These are phyloP conservation scores for Petrocephalus microphthalmus DNA, from an alignment of 2,113 vertebrate species.

Conservation along the genomic window DNA sequence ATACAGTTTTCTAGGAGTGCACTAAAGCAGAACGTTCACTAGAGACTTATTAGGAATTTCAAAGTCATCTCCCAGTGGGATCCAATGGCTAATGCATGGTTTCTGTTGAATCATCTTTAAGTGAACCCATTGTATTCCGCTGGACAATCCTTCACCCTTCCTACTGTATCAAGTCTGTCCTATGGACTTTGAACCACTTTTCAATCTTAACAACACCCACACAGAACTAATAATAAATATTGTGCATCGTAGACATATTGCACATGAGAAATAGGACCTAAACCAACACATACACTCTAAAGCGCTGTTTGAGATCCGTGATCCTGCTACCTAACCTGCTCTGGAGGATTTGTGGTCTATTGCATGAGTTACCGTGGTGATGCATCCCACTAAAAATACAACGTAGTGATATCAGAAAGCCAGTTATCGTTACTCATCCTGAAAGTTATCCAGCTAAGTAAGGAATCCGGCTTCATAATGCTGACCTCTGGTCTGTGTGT, in stretches of 20 bases:
- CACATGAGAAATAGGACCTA: background rate
- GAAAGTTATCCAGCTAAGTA: background rate
- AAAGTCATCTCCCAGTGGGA: background rate
- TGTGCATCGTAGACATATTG: background rate
- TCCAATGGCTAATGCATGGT: background rate
- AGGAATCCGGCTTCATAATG: background rate
- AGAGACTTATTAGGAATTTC: background rate
- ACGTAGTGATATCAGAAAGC: background rate
- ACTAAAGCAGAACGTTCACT: background rate
- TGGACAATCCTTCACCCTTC: background rate
- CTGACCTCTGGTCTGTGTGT: background rate
- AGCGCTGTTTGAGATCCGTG: background rate
- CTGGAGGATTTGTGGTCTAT: background rate
- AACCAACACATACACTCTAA: background rate
- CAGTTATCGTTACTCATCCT: background rate
- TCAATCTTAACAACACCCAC: background rate
- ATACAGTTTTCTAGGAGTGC: background rate
- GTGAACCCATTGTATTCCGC: background rate
- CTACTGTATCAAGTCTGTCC: background rate
- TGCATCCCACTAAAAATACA: background rate
- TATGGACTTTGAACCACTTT: background rate
- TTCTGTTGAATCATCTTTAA: background rate
- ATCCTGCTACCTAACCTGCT: background rate
- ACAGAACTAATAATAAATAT: background rate
- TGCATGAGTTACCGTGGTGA: background rate